Conservation (phyloP, 2,797 vertebrate species). For the Phalloptychus januarius region DNA sequence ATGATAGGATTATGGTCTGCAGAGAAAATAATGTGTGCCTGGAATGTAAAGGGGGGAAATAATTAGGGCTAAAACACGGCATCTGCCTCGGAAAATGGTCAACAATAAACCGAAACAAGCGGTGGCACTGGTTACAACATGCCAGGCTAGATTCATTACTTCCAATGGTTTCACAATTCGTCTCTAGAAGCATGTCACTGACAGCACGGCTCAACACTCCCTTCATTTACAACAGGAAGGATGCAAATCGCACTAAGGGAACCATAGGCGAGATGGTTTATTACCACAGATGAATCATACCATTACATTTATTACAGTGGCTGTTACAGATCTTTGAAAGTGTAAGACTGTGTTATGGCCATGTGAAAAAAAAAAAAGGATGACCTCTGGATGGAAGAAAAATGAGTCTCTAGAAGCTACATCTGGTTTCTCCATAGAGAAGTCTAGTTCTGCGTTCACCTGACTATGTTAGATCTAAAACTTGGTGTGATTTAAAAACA, state of each 20-base stretch:
- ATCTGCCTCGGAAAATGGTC: constrained; percentile 33
- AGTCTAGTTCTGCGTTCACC: constrained; percentile 22
- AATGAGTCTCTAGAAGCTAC: constrained; percentile 13
- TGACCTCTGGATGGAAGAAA: constrained; percentile 38
- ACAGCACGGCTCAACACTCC: constrained; percentile 12
- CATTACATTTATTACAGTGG: constrained; percentile 40
- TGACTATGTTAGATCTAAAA: constrained; percentile 11
- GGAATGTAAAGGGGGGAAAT: constrained; percentile 4
- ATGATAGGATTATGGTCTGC: not conserved
- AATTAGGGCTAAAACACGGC: not conserved
- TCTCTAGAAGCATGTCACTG: constrained; percentile 17
- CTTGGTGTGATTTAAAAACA: not conserved
- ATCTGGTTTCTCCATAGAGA: not conserved
- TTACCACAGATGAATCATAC: constrained; percentile 53
- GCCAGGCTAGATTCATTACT: constrained; percentile 23
- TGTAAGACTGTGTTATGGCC: constrained; percentile 49
- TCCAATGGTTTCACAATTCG: constrained; percentile 19
- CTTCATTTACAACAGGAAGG: constrained; percentile 10
- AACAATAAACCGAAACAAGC: not conserved
- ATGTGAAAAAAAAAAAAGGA: constrained; percentile 17
- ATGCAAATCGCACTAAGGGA: constrained; percentile 37
- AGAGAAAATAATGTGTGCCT: constrained; percentile 20
- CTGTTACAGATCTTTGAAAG: constrained; percentile 39
- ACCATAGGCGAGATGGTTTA: constrained; percentile 51
- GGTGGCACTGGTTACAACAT: constrained; percentile 21